These are phyloP conservation scores for Lepeophtheirus salmonis DNA, from an alignment of 1,140 invertebrate genomes.

Conservation along the genomic window DNA sequence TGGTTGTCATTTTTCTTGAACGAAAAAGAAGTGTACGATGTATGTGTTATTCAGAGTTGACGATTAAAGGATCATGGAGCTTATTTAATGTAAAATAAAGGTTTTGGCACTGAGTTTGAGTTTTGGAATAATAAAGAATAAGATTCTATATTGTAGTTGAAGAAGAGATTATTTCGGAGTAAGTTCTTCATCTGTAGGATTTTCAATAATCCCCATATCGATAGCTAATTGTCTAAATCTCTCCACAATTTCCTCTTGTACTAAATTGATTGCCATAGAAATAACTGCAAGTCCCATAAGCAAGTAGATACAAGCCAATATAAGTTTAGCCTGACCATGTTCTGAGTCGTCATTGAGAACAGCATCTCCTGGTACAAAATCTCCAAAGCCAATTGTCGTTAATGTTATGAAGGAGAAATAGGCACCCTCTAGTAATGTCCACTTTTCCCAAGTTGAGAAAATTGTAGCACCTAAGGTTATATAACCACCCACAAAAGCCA, in stretches of 20 bases:
- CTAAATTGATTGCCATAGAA: constrained; percentile 15
- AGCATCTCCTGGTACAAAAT: constrained; percentile 17
- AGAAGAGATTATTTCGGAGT: constrained; percentile 11
- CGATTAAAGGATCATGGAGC: too few species aligned
- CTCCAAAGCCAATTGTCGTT: constrained; percentile 43
- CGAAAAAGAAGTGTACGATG: too few species aligned
- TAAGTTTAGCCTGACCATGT: constrained; percentile 14
- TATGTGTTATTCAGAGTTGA: too few species aligned
- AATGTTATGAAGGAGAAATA: constrained; percentile 73
- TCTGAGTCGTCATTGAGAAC: constrained; percentile 10
- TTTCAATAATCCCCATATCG: constrained; percentile 18
- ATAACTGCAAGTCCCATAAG: constrained; percentile 15
- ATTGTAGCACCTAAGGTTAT: constrained; percentile 37
- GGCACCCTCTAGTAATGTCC: constrained; percentile 57
- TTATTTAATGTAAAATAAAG: too few species aligned
- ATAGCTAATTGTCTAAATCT: constrained; percentile 4
- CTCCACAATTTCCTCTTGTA: constrained; percentile 13
- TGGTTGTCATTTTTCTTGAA: too few species aligned
- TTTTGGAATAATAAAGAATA: too few species aligned
- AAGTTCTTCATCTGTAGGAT: neutral
- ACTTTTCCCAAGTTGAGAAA: constrained; percentile 49
- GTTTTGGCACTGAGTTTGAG: too few species aligned
- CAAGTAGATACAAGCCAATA: constrained; percentile 15
- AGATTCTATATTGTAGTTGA: too few species aligned
- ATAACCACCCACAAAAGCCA: constrained; percentile 14